Evolutionary conservation across 2,888 invertebrate species (phyloP).

Genomic region (Homarus gammarus): DNA sequence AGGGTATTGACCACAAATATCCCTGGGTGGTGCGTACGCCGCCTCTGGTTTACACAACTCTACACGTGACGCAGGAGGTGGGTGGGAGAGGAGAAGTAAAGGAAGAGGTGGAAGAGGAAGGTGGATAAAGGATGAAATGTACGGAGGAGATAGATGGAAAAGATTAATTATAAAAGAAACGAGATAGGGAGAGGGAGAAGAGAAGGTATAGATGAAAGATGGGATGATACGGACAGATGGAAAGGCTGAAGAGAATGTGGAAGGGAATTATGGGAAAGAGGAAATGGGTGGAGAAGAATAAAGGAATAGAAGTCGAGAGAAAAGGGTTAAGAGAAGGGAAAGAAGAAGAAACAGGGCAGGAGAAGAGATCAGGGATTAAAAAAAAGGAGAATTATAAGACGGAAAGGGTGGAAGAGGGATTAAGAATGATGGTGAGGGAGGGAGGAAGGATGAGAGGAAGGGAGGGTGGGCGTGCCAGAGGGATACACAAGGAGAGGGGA

Average conservation of each 20-base stretch:
- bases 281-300: not conserved
- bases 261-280: not conserved
- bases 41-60: too few relatives aligned
- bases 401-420: not conserved
- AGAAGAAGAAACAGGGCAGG: not conserved
- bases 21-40: too few relatives aligned
- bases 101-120: not conserved
- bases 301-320: not conserved
- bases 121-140: not conserved
- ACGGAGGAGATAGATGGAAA: not conserved
- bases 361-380: not conserved
- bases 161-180: too few relatives aligned
- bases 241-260: not conserved
- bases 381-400: too few relatives aligned
- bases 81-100: not conserved
- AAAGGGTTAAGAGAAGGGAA: not conserved
- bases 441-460: not conserved
- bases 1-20: too few relatives aligned
- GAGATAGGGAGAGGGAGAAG: too few relatives aligned
- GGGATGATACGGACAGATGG: too few relatives aligned
- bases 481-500: not conserved
- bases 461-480: not conserved
- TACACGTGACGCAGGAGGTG: not conserved
- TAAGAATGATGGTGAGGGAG: not conserved
- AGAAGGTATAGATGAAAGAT: too few relatives aligned